Base-by-base conservation (phyloP, 2,113 vertebrate species). In the Pteropus alecto region DNA sequence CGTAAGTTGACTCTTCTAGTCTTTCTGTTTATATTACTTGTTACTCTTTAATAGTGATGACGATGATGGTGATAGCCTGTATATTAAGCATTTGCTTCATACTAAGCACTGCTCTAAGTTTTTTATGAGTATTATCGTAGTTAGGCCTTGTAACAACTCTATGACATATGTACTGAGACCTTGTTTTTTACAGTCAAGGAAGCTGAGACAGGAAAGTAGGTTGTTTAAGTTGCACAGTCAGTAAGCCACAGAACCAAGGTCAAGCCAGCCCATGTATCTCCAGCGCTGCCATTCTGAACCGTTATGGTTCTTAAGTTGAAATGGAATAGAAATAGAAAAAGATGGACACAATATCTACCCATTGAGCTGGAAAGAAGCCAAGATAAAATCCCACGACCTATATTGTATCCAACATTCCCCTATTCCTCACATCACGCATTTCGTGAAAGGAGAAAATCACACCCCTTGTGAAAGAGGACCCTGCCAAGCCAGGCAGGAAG, bases 341-440 rank as follows among this genome's bases (percentile, higher is more conserved):
- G 33, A 30, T 9, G 1, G 22, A 54, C 84, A 60, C 6, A 13
- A 2, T 33, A 28, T 41, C 58, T 85, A 30, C 46, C 60, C 33
- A 19, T 0, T 73, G 71, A 77, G 28, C 71, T 70, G 11, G 21
- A 46, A 43, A 67, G 15, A 26, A 61, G 28, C 33, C 22, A 26
- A 21, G 4, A 48, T 56, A 68, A 73, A 88, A 18, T 30, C 7
- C 70, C 28, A 2, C n/a, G 46, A 38, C 33, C 83, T 67, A 0
- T 35, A 6, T 5, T 18, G 0, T 76, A 18, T 58, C 30, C 41
- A 30, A 2, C 1, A 11, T 38, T 56, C 41, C 35, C 13, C 0
- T 56, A 9, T 79, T 54, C 46, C n/a, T 88, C 58, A n/a, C 21
- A 43, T 43, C 16, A 22, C 0, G 0, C 38, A 16, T 63, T 70